Evolutionary conservation across 1,140 invertebrate species (phyloP), one percentile per base, ranked within the genome.

Genomic region (Drepana arcuata): DNA sequence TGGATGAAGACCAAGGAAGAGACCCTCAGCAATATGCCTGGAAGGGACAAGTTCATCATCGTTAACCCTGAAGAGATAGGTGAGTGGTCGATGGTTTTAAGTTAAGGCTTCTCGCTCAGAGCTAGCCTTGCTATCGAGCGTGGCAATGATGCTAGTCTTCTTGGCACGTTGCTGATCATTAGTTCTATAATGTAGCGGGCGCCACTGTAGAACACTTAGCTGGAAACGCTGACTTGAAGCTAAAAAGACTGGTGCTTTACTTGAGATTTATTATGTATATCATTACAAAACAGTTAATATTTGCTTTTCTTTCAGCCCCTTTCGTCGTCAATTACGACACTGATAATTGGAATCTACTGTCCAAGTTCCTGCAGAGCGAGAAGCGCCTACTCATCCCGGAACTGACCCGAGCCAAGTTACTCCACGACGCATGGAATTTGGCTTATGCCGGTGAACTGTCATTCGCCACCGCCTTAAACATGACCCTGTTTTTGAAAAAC

Each of bases 271-370:
- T n/a, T n/a, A n/a, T n/a, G n/a, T n/a, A n/a, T n/a, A n/a, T n/a
- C n/a, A n/a, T n/a, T n/a, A n/a, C n/a, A n/a, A n/a, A n/a, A n/a
- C n/a, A n/a, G n/a, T n/a, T n/a, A n/a, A n/a, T n/a, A n/a, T n/a
- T n/a, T n/a, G n/a, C n/a, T n/a, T n/a, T n/a, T 34, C 42, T 39
- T 52, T 7, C 60, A 89, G 91, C 90, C 1, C 92, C 93, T 35
- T 94, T 91, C 62, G 88, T 91, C 3, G 93, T 95, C 0, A 94
- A 94, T 55, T 95, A 95, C 60, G 93, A 95, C 48, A 43, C 69
- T 3, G 62, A 85, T n/a, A 94, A 94, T 59, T 95, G 93, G 93
- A 86, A 89, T 43, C 85, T 92, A 45, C 61, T 95, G 1, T 85
- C 88, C 0, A 58, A 86, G 1, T 93, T 85, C 58, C 68, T 94